Evolutionary conservation across 1,140 invertebrate genomes (phyloP).

Genomic region (Cotesia chilonis): DNA sequence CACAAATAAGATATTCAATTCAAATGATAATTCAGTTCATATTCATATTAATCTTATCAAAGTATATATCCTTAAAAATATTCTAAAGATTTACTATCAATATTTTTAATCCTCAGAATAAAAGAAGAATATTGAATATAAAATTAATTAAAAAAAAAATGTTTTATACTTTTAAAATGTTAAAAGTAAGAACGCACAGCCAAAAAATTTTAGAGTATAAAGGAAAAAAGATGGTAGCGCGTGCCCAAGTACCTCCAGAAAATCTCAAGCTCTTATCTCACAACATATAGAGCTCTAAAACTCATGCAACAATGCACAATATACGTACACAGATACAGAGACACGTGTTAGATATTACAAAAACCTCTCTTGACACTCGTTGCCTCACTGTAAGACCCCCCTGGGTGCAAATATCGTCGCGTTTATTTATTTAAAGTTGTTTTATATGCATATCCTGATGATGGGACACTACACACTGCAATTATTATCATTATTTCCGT

Average conservation of each 20-base stretch:
- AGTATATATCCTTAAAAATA: no score
- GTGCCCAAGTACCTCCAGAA: slow-evolving; percentile 23
- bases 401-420: not conserved
- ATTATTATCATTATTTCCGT: no score
- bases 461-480: no score
- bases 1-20: no score
- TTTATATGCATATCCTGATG: no score
- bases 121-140: no score
- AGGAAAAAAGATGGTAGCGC: slow-evolving; percentile 2
- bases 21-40: no score
- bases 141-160: no score
- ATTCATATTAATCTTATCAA: no score
- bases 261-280: not conserved
- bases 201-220: not conserved
- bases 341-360: slow-evolving; percentile 4
- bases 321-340: not conserved
- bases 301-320: slow-evolving; percentile 25
- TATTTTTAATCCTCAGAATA: no score
- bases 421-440: not conserved
- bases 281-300: not conserved
- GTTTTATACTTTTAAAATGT: not conserved
- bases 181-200: not conserved
- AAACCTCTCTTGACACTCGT: slow-evolving; percentile 3
- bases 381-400: slow-evolving; percentile 3
- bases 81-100: no score